Evolutionary conservation across 1,140 invertebrate species (phyloP).

Genomic region (Eciton burchellii): DNA sequence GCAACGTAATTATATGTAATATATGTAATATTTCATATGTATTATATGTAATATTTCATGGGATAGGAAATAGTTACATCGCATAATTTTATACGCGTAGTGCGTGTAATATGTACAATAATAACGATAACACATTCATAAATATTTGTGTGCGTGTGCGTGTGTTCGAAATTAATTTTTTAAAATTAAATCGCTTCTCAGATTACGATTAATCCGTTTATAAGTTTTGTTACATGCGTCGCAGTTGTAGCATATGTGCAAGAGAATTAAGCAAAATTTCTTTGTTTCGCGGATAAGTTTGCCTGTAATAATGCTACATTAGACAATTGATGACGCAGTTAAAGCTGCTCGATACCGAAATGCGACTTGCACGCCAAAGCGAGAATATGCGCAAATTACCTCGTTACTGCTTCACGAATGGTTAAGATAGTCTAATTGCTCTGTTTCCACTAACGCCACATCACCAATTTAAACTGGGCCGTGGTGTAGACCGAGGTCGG

Average conservation of each 20-base stretch:
- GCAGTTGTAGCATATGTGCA: background rate
- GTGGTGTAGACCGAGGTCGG: constrained; percentile 14
- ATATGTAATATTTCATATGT: too few species aligned
- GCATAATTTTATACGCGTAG: too few species aligned
- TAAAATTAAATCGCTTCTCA: too few species aligned
- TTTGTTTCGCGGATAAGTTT: background rate
- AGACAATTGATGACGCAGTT: background rate
- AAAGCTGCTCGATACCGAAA: constrained; percentile 14
- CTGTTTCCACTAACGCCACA: constrained; percentile 38
- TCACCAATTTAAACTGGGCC: constrained; percentile 26
- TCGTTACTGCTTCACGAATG: constrained; percentile 42
- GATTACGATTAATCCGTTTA: too few species aligned
- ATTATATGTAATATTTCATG: too few species aligned
- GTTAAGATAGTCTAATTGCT: constrained; percentile 59
- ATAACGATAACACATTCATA: background rate
- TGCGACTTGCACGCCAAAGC: background rate
- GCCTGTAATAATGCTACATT: background rate
- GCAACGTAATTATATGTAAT: too few species aligned
- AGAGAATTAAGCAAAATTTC: background rate
- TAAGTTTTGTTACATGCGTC: too few species aligned
- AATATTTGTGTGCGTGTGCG: background rate
- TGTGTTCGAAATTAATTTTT: too few species aligned
- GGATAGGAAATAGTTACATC: too few species aligned
- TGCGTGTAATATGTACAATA: background rate
- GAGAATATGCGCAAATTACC: constrained; percentile 58